Evolutionary conservation across 1,140 invertebrate species (phyloP).

Genomic region (Cecropterus lyciades): DNA sequence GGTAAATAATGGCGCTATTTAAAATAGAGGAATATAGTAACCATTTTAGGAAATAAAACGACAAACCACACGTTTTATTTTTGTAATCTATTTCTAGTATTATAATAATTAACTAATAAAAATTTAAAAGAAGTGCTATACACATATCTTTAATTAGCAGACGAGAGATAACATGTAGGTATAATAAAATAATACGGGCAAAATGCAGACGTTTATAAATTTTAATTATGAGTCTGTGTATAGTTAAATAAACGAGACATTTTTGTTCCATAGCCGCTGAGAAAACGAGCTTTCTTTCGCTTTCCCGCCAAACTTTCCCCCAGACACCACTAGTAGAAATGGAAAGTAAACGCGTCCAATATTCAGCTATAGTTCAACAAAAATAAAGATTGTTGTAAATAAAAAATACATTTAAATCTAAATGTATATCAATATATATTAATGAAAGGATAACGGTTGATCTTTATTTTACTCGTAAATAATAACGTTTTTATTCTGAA

Average conservation of each 20-base stretch:
- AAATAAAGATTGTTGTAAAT: neutral
- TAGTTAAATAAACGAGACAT: neutral
- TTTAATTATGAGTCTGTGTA: neutral
- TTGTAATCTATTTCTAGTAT: too few relatives aligned
- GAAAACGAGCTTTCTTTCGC: neutral
- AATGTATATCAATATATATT: too few relatives aligned
- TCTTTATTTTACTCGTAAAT: too few relatives aligned
- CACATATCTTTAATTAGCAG: neutral
- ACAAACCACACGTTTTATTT: too few relatives aligned
- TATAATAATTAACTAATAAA: too few relatives aligned
- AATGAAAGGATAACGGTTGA: too few relatives aligned
- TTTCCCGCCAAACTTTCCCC: conserved; percentile 23
- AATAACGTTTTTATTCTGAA: too few relatives aligned
- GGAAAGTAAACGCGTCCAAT: neutral
- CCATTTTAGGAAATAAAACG: too few relatives aligned
- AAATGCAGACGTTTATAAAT: neutral
- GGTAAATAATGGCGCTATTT: too few relatives aligned
- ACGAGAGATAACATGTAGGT: too few relatives aligned
- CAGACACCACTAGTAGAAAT: conserved; percentile 3
- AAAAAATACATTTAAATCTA: neutral
- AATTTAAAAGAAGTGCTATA: too few relatives aligned
- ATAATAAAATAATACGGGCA: neutral
- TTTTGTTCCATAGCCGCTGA: neutral
- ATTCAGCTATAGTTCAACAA: neutral
- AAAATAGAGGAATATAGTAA: too few relatives aligned